Evolutionary conservation across 2,888 invertebrate genomes (phyloP).

Genomic region (Molorchus minor): DNA sequence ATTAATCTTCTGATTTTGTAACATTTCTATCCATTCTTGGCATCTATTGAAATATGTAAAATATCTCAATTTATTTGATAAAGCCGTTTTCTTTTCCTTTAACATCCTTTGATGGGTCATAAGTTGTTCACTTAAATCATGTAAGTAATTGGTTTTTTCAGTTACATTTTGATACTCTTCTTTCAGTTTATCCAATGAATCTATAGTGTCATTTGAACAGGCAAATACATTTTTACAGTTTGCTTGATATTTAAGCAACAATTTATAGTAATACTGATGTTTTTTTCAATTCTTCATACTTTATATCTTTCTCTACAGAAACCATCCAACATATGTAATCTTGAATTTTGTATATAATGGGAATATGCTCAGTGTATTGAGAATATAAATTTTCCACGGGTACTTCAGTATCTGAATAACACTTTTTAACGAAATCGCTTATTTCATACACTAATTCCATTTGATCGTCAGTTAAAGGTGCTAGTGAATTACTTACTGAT

Average conservation of each 20-base stretch:
- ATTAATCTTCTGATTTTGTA: conserved; percentile 52
- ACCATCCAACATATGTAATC: conserved; percentile 84
- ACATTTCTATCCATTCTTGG: conserved; percentile 51
- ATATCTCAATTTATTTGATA: conserved; percentile 82
- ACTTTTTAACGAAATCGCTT: conserved; percentile 60
- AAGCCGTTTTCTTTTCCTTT: conserved; percentile 80
- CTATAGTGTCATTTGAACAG: conserved; percentile 64
- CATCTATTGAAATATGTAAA: conserved; percentile 77
- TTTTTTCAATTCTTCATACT: conserved; percentile 75
- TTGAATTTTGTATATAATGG: conserved; percentile 69
- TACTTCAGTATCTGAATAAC: conserved; percentile 43
- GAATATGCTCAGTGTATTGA: conserved; percentile 33
- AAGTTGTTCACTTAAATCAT: conserved; percentile 90
- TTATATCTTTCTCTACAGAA: conserved; percentile 74
- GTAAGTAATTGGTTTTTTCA: conserved; percentile 90
- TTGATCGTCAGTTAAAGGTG: conserved; percentile 79
- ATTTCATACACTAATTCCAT: conserved; percentile 74
- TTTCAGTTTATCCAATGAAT: conserved; percentile 76
- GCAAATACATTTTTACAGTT: conserved; percentile 73
- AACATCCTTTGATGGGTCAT: conserved; percentile 88
- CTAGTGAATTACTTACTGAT: conserved; percentile 75
- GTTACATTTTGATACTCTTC: conserved; percentile 87
- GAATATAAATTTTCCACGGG: conserved; percentile 8
- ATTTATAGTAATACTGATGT: conserved; percentile 76
- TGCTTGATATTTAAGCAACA: conserved; percentile 72